Evolutionary conservation across 2,113 vertebrate genomes (phyloP), one percentile per base, ranked within the genome.

Genomic region (Megaceryle maxima): DNA sequence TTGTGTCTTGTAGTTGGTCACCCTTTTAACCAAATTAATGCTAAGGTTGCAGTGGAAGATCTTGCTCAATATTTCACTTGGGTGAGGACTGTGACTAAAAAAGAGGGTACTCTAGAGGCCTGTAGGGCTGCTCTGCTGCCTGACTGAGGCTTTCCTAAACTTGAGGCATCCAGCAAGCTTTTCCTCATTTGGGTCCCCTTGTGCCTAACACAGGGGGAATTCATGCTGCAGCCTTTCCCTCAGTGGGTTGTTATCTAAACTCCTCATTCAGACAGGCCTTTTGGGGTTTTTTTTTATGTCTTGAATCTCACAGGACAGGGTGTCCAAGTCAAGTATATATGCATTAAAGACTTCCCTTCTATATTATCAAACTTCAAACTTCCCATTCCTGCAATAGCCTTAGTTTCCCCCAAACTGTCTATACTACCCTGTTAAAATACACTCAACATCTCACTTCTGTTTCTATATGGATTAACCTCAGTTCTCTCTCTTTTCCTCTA

Each of bases 41-140:
- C 12, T 76, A 25, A 63, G 11, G 4, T 18, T 90, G 10, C 15
- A 68, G 18, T 64, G 22, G 28, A 92, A 68, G 13, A 13, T 76
- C 11, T 5, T 26, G 12, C 11, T 62, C 28, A n/a, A 8, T 25
- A 20, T 82, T 80, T 87, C 25, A 25, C 21, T 31, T 53, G 10
- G 5, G 5, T 35, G 20, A 72, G 13, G 33, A 60, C 29, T 39
- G 10, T 77, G 39, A 64, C 25, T 6, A 15, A 69, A 83, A 57
- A 66, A 57, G 1, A 9, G 64, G 9, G 5, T 55, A 78, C 11
- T 41, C 1, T 2, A 92, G 62, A 63, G 6, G 14, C 15, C 14
- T 6, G 21, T 5, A 64, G 24, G 8, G 1, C 53, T 56, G 9
- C 9, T 28, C 16, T 0, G 0, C 3, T 41, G 29, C 6, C 21